Percentiles rank a stretch among this genome's conserved stretches.
Conservation (phyloP, 1,140 invertebrate genomes). For the Procambarus clarkii region DNA sequence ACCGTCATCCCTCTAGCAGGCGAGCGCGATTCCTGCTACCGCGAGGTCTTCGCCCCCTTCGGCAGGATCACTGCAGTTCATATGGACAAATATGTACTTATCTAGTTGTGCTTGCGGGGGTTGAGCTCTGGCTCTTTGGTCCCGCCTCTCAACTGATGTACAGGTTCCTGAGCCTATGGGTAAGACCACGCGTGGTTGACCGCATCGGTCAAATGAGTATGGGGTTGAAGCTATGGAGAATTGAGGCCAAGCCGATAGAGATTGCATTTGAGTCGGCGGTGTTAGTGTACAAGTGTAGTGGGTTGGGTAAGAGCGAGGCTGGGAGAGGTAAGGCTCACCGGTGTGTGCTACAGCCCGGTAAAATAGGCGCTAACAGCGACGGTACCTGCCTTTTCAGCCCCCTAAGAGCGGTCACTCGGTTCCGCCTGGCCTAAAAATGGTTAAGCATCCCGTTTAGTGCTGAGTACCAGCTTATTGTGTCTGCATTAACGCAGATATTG, state of each 20-base stretch:
- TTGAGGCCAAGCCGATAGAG: too few species aligned
- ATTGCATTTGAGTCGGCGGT: not conserved
- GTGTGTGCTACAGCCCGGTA: not conserved
- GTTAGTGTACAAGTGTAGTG: constrained; percentile 8
- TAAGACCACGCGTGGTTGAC: not conserved
- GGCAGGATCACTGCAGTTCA: too few species aligned
- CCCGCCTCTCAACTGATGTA: too few species aligned
- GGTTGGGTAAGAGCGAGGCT: not conserved
- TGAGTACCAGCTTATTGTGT: not conserved
- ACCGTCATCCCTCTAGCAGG: too few species aligned
- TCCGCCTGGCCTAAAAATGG: constrained; percentile 26
- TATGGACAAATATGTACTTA: too few species aligned
- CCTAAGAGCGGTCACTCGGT: constrained; percentile 19
- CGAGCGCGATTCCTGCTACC: too few species aligned
- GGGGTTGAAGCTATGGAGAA: not conserved
- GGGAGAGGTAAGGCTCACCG: constrained; percentile 22
- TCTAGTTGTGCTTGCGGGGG: too few species aligned
- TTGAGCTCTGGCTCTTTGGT: too few species aligned
- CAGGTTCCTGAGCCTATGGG: not conserved
- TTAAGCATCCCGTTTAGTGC: not conserved
- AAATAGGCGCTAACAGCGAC: constrained; percentile 12
- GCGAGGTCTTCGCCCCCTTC: too few species aligned
- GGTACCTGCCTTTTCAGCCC: constrained; percentile 12
- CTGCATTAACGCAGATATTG: too few species aligned
- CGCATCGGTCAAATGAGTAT: not conserved